These are phyloP conservation scores for Lithophane ornitopus DNA, from an alignment of 2,888 invertebrate genomes.

Conservation along the genomic window DNA sequence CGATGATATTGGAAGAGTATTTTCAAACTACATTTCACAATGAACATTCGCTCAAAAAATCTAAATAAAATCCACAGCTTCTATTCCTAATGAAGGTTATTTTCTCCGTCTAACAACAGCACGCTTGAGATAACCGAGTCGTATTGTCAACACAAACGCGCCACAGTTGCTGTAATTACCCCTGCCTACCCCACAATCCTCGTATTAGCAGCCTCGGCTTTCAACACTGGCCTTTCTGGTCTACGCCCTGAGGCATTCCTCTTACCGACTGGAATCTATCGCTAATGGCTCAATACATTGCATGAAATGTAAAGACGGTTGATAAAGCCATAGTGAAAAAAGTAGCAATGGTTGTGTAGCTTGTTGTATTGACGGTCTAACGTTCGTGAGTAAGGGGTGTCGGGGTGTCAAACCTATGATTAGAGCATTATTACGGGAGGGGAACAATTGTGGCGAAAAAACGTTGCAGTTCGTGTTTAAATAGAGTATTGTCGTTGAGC, in stretches of 20 bases:
- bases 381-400: slow-evolving; percentile 60
- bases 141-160: slow-evolving; percentile 84
- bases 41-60: background rate
- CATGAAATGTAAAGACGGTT: slow-evolving; percentile 26
- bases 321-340: slow-evolving; percentile 1
- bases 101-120: slow-evolving; percentile 26
- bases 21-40: background rate
- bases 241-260: slow-evolving; percentile 68
- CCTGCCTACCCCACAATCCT: slow-evolving; percentile 83
- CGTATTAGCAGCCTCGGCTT: slow-evolving; percentile 82
- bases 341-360: slow-evolving; percentile 68
- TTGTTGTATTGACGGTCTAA: slow-evolving; percentile 3
- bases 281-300: slow-evolving; percentile 66
- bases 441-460: slow-evolving; percentile 84
- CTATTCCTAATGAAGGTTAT: slow-evolving; percentile 39
- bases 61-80: background rate
- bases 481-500: slow-evolving; percentile 71
- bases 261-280: slow-evolving; percentile 26
- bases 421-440: slow-evolving; percentile 84
- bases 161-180: slow-evolving; percentile 88
- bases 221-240: slow-evolving; percentile 73
- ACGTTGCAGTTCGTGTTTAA: slow-evolving; percentile 72
- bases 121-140: slow-evolving; percentile 57
- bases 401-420: slow-evolving; percentile 88
- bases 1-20: background rate